A percentile compares a stretch with the other conserved stretches of the same genome.
phyloP scores from a whole-genome alignment of 2,888 invertebrate genomes.

The Lasioglossum lativentre region DNA sequence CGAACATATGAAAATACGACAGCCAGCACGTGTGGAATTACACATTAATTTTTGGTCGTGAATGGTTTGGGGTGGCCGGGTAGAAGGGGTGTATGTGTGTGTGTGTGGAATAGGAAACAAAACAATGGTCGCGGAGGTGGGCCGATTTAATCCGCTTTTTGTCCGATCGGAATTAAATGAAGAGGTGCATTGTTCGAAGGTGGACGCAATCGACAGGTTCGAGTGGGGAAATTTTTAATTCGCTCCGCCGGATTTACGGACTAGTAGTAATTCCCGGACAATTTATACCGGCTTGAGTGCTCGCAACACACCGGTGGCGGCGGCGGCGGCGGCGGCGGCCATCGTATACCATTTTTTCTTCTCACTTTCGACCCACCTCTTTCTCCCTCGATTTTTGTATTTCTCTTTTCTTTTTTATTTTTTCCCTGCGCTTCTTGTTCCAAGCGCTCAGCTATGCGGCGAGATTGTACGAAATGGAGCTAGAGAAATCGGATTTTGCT shows the following conservation, averaged over 20 bases:
- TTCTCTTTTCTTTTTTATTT: background rate
- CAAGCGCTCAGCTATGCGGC: conserved; percentile 35
- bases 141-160: conserved; percentile 39
- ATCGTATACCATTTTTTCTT: conserved; percentile 14
- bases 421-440: background rate
- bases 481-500: conserved; percentile 74
- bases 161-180: conserved; percentile 34
- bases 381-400: conserved; percentile 8
- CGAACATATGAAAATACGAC: background rate
- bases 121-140: conserved; percentile 5
- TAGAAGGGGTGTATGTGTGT: too few species aligned
- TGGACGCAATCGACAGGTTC: conserved; percentile 36
- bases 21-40: background rate
- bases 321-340: background rate
- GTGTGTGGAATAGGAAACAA: background rate
- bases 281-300: conserved; percentile 59
- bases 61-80: background rate
- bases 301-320: conserved; percentile 40
- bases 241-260: conserved; percentile 58
- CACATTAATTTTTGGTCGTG: conserved; percentile 10
- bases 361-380: background rate
- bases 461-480: conserved; percentile 69
- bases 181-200: conserved; percentile 36
- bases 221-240: conserved; percentile 68
- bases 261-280: conserved; percentile 60